Conservation (phyloP, 2,113 vertebrate genomes). For the Ictalurus punctatus region DNA sequence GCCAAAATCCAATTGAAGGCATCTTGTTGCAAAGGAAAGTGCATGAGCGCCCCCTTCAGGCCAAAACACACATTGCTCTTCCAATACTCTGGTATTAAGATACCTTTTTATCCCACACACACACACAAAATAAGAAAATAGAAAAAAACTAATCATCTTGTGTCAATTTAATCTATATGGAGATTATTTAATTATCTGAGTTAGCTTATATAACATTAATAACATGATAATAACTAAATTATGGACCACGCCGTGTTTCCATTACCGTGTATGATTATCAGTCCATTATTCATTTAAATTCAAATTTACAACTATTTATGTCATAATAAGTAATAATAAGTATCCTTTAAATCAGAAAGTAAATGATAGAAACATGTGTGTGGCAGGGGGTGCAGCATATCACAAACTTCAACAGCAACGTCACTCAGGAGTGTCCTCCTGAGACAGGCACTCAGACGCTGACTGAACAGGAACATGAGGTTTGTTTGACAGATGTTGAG, state of each 20-base stretch:
- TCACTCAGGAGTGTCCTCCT: no score
- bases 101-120: background rate
- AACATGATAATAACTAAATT: background rate
- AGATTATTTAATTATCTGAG: background rate
- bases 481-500: no score
- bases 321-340: no score
- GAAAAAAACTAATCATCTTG: background rate
- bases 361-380: no score
- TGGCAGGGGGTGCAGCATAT: no score
- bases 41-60: constrained; percentile 12
- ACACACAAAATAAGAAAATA: background rate
- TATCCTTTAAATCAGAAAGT: no score
- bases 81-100: background rate
- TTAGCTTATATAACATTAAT: background rate
- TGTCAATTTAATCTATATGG: background rate
- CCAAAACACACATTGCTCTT: background rate
- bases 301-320: background rate
- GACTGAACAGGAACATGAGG: no score
- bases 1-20: background rate
- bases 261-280: background rate
- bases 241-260: background rate
- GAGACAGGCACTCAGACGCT: no score
- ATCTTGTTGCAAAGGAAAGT: background rate
- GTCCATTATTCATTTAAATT: background rate
- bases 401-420: no score